A percentile compares a stretch with the other conserved stretches of the same genome.
phyloP scores from a whole-genome alignment of 2,888 invertebrate species.

The Ceriagrion tenellum region DNA sequence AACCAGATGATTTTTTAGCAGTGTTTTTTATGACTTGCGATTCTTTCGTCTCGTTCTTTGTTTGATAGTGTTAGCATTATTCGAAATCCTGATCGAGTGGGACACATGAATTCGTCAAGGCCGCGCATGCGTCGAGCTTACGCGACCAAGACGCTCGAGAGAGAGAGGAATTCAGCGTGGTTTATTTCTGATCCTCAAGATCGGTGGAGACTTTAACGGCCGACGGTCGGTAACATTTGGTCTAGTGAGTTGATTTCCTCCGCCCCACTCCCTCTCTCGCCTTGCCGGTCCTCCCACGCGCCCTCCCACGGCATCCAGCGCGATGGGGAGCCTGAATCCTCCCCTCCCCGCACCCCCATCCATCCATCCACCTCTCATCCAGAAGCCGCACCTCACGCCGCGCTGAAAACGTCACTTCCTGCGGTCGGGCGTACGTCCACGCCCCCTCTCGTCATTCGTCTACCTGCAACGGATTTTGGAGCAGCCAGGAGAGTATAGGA shows the following conservation, averaged over 20 bases:
- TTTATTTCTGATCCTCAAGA: background rate
- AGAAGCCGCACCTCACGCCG: constrained; percentile 5
- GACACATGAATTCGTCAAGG: too few species aligned
- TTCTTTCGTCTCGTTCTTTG: too few species aligned
- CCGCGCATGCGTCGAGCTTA: background rate
- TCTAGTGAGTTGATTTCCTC: constrained; percentile 17
- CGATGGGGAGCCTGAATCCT: too few species aligned
- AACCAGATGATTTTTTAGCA: too few species aligned
- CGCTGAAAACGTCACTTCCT: constrained; percentile 22
- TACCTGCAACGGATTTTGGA: constrained; percentile 13
- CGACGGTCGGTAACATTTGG: background rate
- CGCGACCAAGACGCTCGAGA: background rate
- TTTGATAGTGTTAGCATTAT: too few species aligned
- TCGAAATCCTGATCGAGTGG: too few species aligned
- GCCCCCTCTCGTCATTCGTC: background rate
- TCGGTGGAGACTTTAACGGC: background rate
- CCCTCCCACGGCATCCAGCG: constrained; percentile 18
- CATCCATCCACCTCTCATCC: constrained; percentile 7
- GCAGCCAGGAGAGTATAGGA: background rate
- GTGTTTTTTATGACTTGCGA: too few species aligned
- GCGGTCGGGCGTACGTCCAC: background rate
- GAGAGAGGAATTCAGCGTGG: background rate
- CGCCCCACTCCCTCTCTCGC: background rate
- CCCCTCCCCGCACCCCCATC: background rate
- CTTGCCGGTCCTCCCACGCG: constrained; percentile 23